A percentile compares a stretch with the other conserved stretches of the same genome.
Evolutionary conservation across 2,113 vertebrate species (phyloP).

Genomic region (Aspiorhynchus laticeps): DNA sequence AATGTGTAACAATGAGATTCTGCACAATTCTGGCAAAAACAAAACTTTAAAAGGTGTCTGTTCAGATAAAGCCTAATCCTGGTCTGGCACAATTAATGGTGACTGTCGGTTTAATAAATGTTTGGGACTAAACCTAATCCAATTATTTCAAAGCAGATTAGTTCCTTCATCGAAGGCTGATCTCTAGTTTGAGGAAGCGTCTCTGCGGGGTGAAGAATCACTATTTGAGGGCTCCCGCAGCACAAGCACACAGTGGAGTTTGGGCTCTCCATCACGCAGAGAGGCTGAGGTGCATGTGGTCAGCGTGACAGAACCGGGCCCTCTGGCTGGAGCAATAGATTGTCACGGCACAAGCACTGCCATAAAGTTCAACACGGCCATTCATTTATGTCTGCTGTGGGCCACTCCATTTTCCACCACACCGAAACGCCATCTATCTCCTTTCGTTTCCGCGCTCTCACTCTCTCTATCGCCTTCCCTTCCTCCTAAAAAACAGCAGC

Average conservation of each 20-base stretch:
- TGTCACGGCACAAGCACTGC: conserved; percentile 29
- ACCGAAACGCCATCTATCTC: conserved; percentile 43
- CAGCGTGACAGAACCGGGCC: not conserved
- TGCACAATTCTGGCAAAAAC: not conserved
- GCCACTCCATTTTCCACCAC: conserved; percentile 49
- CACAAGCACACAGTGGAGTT: not conserved
- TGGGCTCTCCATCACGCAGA: conserved; percentile 43
- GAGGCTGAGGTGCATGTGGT: conserved; percentile 29
- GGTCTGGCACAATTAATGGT: not conserved
- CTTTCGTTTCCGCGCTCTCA: conserved; percentile 7
- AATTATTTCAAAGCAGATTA: conserved; percentile 14
- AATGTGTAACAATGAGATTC: not conserved
- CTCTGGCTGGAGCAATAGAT: conserved; percentile 30
- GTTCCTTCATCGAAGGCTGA: not conserved
- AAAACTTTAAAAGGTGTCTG: not conserved
- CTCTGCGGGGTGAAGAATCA: not conserved
- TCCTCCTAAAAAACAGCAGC: conserved; percentile 2
- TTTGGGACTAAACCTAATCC: not conserved
- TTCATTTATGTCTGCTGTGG: conserved; percentile 43
- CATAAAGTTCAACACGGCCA: conserved; percentile 44
- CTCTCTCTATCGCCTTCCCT: conserved; percentile 40
- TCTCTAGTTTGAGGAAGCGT: not conserved
- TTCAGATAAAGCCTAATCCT: conserved; percentile 9
- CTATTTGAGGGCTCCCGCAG: not conserved
- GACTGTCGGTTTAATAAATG: not conserved